Evolutionary conservation across 2,888 invertebrate species (phyloP).

Genomic region (Cheilosia urbana): DNA sequence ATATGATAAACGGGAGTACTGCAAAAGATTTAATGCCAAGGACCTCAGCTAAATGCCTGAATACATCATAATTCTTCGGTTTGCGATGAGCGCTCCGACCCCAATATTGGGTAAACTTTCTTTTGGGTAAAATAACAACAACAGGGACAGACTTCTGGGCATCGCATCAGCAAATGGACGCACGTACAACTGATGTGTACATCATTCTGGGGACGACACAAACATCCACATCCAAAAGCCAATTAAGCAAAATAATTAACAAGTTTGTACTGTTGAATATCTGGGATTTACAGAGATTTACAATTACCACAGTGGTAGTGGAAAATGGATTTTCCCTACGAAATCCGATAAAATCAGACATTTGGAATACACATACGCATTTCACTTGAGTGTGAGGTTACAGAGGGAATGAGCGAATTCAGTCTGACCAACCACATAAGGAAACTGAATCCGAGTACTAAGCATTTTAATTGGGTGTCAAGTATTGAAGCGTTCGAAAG

Average conservation of each 20-base stretch:
- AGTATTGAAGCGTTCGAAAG: constrained; percentile 36
- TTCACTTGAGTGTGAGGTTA: constrained; percentile 31
- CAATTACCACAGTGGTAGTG: constrained; percentile 34
- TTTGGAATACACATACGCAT: constrained; percentile 54
- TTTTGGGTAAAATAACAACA: constrained; percentile 13
- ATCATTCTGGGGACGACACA: constrained; percentile 37
- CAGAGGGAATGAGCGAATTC: constrained; percentile 28
- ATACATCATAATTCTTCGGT: constrained; percentile 36
- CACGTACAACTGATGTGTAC: constrained; percentile 25
- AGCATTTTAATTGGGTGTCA: constrained; percentile 67
- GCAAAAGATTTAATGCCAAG: constrained; percentile 52
- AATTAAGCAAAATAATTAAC: constrained; percentile 66
- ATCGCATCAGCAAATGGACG: constrained; percentile 46
- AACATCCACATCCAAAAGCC: constrained; percentile 33
- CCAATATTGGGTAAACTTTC: constrained; percentile 22
- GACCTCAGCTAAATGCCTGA: constrained; percentile 36
- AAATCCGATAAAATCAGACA: constrained; percentile 53
- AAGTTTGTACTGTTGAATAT: constrained; percentile 59
- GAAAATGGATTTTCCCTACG: constrained; percentile 46
- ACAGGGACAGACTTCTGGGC: constrained; percentile 12
- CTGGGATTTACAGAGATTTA: constrained; percentile 58
- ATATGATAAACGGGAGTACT: constrained; percentile 50
- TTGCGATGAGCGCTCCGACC: constrained; percentile 27
- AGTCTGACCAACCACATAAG: constrained; percentile 24
- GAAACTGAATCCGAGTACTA: constrained; percentile 35